Percentiles rank a stretch among this genome's conserved stretches.
Evolutionary conservation across 2,797 vertebrate species (phyloP).

Genomic region (Pagetopsis macropterus): DNA sequence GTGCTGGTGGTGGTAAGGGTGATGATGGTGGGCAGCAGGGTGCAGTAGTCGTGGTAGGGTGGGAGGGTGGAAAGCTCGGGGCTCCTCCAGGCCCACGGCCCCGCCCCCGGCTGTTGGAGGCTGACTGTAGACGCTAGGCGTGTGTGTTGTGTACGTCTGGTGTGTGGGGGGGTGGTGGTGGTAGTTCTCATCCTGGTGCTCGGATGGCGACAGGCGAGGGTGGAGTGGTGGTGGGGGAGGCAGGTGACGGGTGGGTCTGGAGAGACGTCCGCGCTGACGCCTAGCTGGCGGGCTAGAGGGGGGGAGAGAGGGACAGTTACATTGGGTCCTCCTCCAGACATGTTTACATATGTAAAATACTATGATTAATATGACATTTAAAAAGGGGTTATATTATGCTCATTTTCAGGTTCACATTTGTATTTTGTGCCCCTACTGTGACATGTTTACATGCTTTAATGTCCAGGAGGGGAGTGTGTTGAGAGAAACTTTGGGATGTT

Average conservation of each 20-base stretch:
- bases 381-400: too few species aligned
- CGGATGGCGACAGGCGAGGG: constrained; percentile 74
- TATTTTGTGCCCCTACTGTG: too few species aligned
- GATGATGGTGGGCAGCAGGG: constrained; percentile 87
- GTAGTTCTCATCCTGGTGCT: constrained; percentile 93
- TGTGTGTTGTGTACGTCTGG: constrained; percentile 73
- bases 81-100: constrained; percentile 88
- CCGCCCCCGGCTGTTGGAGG: constrained; percentile 52
- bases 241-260: constrained; percentile 90
- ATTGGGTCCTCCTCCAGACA: neutral
- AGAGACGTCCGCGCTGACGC: constrained; percentile 92
- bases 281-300: constrained; percentile 89
- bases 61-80: constrained; percentile 93
- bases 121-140: constrained; percentile 79
- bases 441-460: too few species aligned
- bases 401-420: too few species aligned
- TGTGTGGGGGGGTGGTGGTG: constrained; percentile 70
- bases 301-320: neutral
- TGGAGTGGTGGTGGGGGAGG: constrained; percentile 76
- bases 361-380: neutral
- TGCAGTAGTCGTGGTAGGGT: constrained; percentile 91
- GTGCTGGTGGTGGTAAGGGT: constrained; percentile 64
- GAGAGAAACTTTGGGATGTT: too few species aligned
- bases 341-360: neutral
- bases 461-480: too few species aligned